phyloP scores from a whole-genome alignment of 2,888 invertebrate species.

The Ischnura elegans region DNA sequence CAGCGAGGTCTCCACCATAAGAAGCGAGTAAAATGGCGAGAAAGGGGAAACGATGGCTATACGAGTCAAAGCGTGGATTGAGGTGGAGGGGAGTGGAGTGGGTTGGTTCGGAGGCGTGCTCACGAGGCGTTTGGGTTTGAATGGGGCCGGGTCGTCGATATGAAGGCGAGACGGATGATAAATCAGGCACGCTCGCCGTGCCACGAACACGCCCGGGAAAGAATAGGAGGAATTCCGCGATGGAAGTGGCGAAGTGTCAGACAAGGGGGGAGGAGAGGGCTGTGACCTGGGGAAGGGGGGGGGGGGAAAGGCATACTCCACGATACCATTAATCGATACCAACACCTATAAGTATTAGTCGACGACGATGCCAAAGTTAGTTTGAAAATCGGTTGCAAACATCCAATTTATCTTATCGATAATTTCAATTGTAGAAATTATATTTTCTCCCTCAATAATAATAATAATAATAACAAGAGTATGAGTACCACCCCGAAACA shows the following conservation, averaged over 20 bases:
- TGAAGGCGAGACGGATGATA: conserved; percentile 58
- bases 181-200: conserved; percentile 58
- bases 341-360: too few species aligned
- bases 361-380: too few species aligned
- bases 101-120: conserved; percentile 24
- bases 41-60: not conserved
- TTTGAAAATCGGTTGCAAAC: too few species aligned
- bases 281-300: not conserved
- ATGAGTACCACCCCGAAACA: too few species aligned
- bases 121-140: not conserved
- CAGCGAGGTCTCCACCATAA: not conserved
- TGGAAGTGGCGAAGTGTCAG: not conserved
- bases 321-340: too few species aligned
- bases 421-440: too few species aligned
- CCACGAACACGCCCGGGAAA: conserved; percentile 63
- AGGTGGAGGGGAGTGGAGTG: not conserved
- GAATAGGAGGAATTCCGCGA: conserved; percentile 26
- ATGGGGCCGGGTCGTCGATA: not conserved
- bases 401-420: too few species aligned
- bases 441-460: too few species aligned
- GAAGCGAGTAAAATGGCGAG: not conserved
- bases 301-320: too few species aligned
- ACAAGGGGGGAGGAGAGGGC: not conserved
- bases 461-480: too few species aligned
- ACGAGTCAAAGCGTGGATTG: not conserved